Evolutionary conservation across 92 coral and sea anemone genomes (phyloP).

Genomic region (Zoanthus gigantus): DNA sequence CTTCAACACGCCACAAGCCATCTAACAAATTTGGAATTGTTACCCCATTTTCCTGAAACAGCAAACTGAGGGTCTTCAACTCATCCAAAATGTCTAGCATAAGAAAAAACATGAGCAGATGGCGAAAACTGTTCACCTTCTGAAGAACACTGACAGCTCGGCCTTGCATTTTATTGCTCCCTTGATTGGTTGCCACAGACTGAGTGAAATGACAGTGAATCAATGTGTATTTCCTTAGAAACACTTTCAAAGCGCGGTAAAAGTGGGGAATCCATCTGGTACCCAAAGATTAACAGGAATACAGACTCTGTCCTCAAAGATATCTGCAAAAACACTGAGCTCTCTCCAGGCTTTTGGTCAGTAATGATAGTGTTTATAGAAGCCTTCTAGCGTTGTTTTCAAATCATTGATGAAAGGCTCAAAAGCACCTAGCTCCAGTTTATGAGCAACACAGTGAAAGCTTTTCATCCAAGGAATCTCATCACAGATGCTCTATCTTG

Average conservation of each 20-base stretch:
- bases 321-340: constrained; percentile 4
- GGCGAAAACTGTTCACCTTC: background rate
- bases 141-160: background rate
- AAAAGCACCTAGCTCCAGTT: background rate
- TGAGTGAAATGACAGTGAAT: background rate
- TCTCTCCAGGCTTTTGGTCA: constrained; percentile 6
- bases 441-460: background rate
- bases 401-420: background rate
- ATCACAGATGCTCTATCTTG: background rate
- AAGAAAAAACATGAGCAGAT: background rate
- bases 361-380: constrained; percentile 11
- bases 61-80: constrained; percentile 11
- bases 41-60: background rate
- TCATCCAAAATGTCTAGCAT: background rate
- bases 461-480: constrained; percentile 2
- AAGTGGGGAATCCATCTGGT: no score
- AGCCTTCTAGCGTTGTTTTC: background rate
- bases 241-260: no score
- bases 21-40: constrained; percentile 1
- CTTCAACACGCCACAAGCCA: background rate
- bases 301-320: background rate
- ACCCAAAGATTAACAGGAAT: background rate
- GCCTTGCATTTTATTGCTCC: background rate
- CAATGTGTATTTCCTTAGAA: no score
- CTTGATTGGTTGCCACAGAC: background rate